A percentile compares a stretch with the other conserved stretches of the same genome.
These are phyloP conservation scores for Cinara cedri DNA, from an alignment of 2,888 invertebrate genomes.

Conservation along the genomic window DNA sequence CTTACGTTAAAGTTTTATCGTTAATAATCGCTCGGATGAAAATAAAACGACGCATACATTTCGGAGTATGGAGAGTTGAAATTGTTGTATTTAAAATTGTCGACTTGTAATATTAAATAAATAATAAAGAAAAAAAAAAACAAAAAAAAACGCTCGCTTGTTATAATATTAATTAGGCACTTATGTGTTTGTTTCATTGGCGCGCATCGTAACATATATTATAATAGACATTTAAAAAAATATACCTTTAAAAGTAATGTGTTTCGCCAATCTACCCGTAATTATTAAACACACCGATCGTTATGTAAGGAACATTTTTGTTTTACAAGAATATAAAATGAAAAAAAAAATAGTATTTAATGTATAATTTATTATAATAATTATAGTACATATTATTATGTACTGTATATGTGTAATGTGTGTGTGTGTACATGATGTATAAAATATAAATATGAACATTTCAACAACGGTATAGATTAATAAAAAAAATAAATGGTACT, in stretches of 20 bases:
- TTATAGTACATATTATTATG: neutral
- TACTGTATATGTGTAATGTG: neutral
- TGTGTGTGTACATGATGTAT: neutral
- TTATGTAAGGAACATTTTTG: conserved; percentile 34
- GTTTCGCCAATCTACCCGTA: conserved; percentile 44
- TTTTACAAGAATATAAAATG: conserved; percentile 39
- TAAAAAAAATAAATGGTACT: neutral
- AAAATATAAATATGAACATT: neutral
- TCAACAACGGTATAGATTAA: neutral
- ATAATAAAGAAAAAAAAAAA: neutral
- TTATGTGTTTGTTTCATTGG: neutral
- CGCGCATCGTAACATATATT: neutral
- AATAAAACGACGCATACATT: neutral
- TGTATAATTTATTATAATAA: neutral
- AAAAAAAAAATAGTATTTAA: conserved; percentile 25
- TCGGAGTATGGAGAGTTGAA: too few relatives aligned
- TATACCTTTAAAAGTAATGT: neutral
- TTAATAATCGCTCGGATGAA: neutral
- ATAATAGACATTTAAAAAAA: neutral
- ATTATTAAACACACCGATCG: conserved; percentile 20
- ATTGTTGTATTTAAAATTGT: too few relatives aligned
- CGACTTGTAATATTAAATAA: too few relatives aligned
- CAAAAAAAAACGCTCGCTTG: neutral
- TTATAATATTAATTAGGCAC: too few relatives aligned
- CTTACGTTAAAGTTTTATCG: conserved; percentile 4